A percentile compares a stretch with the other conserved stretches of the same genome.
phyloP scores from a whole-genome alignment of 2,888 invertebrate species.

The Resseliella maxima region DNA sequence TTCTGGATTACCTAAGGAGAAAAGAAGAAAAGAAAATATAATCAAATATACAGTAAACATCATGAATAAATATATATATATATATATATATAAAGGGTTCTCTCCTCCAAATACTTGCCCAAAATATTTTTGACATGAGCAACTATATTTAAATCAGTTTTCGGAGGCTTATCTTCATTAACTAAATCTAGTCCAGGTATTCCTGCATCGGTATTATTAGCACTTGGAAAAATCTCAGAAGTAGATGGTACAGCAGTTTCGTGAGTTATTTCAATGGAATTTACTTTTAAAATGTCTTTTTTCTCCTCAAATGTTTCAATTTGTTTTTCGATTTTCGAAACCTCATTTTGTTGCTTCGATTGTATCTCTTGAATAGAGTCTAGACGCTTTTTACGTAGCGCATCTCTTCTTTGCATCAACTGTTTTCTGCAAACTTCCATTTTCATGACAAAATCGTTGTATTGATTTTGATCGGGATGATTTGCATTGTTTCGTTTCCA shows the following conservation, averaged over 20 bases:
- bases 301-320: background rate
- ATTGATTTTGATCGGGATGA: slow-evolving; percentile 90
- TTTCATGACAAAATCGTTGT: slow-evolving; percentile 86
- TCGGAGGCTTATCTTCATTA: background rate
- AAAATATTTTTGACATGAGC: slow-evolving; percentile 72
- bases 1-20: too few relatives aligned
- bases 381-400: slow-evolving; percentile 75
- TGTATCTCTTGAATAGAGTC: slow-evolving; percentile 57
- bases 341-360: slow-evolving; percentile 56
- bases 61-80: too few relatives aligned
- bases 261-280: too few relatives aligned
- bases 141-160: background rate
- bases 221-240: background rate
- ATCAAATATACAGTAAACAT: too few relatives aligned
- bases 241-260: background rate
- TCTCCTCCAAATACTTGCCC: too few relatives aligned
- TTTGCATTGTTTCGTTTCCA: slow-evolving; percentile 93
- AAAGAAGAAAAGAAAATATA: too few relatives aligned
- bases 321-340: background rate
- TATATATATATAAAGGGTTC: too few relatives aligned
- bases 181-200: slow-evolving; percentile 56
- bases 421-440: slow-evolving; percentile 87
- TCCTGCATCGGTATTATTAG: slow-evolving; percentile 56
- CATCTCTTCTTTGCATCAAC: slow-evolving; percentile 81
- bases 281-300: too few relatives aligned